A percentile compares a stretch with the other conserved stretches of the same genome.
Conservation (phyloP, 2,888 invertebrate genomes). For the Syrista parreyssii region DNA sequence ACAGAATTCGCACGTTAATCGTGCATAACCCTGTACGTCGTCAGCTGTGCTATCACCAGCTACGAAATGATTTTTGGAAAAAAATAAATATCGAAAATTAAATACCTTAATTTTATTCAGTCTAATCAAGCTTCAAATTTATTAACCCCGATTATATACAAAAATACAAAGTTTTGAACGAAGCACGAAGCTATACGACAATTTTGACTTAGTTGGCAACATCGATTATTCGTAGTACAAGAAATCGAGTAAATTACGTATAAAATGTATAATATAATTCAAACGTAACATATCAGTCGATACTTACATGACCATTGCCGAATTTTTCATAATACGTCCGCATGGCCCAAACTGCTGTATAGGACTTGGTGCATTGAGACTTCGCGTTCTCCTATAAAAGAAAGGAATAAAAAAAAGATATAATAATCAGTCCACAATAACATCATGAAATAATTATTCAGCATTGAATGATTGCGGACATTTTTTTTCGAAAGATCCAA, state of each 20-base stretch:
- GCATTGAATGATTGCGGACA: neutral
- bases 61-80: too few species aligned
- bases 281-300: neutral
- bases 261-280: neutral
- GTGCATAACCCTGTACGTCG: too few species aligned
- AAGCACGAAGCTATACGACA: neutral
- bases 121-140: neutral
- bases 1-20: too few species aligned
- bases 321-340: conserved; percentile 96
- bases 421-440: neutral
- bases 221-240: neutral
- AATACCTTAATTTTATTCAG: neutral
- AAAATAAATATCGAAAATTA: too few species aligned
- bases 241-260: too few species aligned
- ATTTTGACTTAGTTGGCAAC: neutral
- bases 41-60: too few species aligned
- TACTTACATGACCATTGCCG: conserved; percentile 96
- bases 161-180: neutral
- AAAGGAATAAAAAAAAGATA: conserved; percentile 25
- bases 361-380: conserved; percentile 95
- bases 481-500: neutral
- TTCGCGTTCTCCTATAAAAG: conserved; percentile 88
- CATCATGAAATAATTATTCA: neutral
- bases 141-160: neutral
- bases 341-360: conserved; percentile 98